Percentiles rank a stretch among this genome's conserved stretches.
These are phyloP conservation scores for Ia io DNA, from an alignment of 2,113 vertebrate genomes.

Conservation along the genomic window DNA sequence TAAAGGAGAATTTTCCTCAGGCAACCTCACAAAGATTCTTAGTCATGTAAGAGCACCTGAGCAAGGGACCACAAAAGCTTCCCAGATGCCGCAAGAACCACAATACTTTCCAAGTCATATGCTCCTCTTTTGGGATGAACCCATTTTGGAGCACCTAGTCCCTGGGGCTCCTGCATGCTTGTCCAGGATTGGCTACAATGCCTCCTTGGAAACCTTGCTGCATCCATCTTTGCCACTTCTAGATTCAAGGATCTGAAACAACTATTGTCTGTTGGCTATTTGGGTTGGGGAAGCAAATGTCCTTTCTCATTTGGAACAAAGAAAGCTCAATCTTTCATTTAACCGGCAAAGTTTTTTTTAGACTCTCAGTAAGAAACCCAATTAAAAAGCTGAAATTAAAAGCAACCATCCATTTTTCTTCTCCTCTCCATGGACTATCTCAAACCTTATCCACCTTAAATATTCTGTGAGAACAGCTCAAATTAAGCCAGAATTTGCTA, in stretches of 20 bases:
- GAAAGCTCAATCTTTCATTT: not conserved
- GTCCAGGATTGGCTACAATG: not conserved
- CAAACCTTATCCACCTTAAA: not conserved
- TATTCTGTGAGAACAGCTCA: not conserved
- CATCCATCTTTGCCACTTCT: not conserved
- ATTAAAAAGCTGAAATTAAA: not conserved
- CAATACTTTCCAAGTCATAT: not conserved
- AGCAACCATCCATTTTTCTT: not conserved
- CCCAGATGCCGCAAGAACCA: too few species aligned
- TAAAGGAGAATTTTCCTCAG: not conserved
- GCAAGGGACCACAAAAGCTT: not conserved
- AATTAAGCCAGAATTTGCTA: not conserved
- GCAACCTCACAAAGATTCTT: not conserved
- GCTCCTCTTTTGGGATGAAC: not conserved
- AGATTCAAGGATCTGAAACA: not conserved
- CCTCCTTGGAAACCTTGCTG: not conserved
- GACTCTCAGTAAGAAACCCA: not conserved
- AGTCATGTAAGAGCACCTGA: not conserved
- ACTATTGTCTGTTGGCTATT: not conserved
- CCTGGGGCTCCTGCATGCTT: not conserved
- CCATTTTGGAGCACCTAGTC: not conserved
- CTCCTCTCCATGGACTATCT: not conserved
- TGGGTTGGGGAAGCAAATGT: not conserved
- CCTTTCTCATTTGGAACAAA: not conserved
- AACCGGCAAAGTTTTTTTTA: not conserved